These are phyloP conservation scores for Clanis bilineata DNA, from an alignment of 2,888 invertebrate genomes.

Conservation along the genomic window DNA sequence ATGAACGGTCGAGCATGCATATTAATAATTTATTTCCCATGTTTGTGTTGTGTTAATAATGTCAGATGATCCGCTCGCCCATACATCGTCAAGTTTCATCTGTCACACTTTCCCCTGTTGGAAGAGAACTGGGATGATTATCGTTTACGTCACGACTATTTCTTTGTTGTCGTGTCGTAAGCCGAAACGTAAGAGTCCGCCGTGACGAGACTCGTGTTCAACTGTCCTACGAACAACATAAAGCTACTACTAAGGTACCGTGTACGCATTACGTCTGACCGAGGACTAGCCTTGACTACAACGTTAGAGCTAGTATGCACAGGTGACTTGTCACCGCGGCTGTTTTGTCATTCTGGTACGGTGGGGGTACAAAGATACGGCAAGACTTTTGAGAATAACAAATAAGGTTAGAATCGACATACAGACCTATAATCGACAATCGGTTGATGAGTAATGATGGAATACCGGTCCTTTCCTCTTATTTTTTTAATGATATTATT, in stretches of 20 bases:
- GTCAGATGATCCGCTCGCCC: constrained; percentile 78
- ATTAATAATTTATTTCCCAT: constrained; percentile 35
- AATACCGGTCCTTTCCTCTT: too few relatives aligned
- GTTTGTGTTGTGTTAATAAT: constrained; percentile 53
- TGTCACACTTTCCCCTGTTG: constrained; percentile 68
- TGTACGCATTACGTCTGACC: constrained; percentile 44
- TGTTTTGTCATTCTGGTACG: too few relatives aligned
- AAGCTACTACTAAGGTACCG: constrained; percentile 77
- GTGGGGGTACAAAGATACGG: too few relatives aligned
- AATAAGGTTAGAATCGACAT: too few relatives aligned
- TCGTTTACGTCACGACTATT: constrained; percentile 56
- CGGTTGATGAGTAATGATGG: too few relatives aligned
- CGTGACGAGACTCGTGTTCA: constrained; percentile 55
- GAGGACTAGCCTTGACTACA: background rate
- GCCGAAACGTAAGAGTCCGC: constrained; percentile 46
- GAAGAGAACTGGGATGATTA: constrained; percentile 61
- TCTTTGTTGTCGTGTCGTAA: constrained; percentile 32
- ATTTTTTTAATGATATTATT: too few relatives aligned
- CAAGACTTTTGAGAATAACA: too few relatives aligned
- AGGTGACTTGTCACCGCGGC: too few relatives aligned
- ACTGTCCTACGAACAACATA: constrained; percentile 78
- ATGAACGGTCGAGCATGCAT: constrained; percentile 64
- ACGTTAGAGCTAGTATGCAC: too few relatives aligned
- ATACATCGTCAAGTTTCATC: constrained; percentile 68
- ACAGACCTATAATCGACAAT: too few relatives aligned